A percentile compares a stretch with the other conserved stretches of the same genome.
phyloP scores from a whole-genome alignment of 2,797 vertebrate species.

The Sebastes ruberrimus region DNA sequence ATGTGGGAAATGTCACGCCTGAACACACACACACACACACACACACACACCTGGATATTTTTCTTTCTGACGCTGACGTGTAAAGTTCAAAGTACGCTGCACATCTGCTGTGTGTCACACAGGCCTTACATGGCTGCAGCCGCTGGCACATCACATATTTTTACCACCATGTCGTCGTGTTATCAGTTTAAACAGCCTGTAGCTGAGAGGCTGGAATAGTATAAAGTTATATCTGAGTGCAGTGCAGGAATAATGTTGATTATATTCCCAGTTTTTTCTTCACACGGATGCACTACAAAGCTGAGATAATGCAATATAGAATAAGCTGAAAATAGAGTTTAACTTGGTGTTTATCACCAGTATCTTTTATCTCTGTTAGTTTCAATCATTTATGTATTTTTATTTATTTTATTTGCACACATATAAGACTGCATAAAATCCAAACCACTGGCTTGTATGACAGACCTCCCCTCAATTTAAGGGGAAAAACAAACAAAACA shows the following conservation, averaged over 20 bases:
- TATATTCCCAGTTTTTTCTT: not conserved
- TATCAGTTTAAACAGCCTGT: slow-evolving; percentile 28
- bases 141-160: not conserved
- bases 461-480: no score
- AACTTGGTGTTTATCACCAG: not conserved
- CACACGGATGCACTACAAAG: not conserved
- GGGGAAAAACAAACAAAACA: not conserved
- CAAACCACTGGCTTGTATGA: no score
- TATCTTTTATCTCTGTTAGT: not conserved
- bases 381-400: not conserved
- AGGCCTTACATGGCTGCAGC: slow-evolving; percentile 9
- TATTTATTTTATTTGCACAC: not conserved
- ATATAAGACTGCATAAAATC: not conserved
- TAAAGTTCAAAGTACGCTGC: slow-evolving; percentile 61
- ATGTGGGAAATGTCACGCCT: slow-evolving; percentile 71
- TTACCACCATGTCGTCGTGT: not conserved
- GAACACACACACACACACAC: slow-evolving; percentile 9
- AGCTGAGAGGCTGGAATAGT: not conserved
- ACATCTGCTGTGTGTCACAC: slow-evolving; percentile 68
- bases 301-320: not conserved
- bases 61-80: slow-evolving; percentile 11
- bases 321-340: not conserved
- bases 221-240: not conserved
- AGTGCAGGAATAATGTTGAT: not conserved
- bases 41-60: not conserved